A percentile compares a stretch with the other conserved stretches of the same genome.
These are phyloP conservation scores for Pseudomugil tenellus DNA, from an alignment of 2,797 vertebrate genomes.

Conservation along the genomic window DNA sequence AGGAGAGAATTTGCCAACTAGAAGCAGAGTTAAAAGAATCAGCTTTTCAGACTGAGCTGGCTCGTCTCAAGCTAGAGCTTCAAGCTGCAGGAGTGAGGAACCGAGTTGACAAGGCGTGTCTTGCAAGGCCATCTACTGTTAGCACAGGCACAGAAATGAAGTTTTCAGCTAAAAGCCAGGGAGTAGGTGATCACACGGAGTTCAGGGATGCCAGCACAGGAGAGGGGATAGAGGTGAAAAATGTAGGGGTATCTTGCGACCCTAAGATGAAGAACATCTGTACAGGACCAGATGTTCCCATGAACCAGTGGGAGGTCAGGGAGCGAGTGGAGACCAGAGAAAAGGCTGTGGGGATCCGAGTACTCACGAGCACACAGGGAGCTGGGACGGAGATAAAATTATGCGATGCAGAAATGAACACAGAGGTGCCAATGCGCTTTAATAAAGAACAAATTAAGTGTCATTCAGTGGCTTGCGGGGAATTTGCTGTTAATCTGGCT, in stretches of 20 bases:
- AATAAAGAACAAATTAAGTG: conserved; percentile 48
- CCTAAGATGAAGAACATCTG: conserved; percentile 65
- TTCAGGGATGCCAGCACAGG: conserved; percentile 81
- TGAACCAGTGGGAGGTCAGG: conserved; percentile 87
- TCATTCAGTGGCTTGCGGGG: conserved; percentile 86
- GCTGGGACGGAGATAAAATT: conserved; percentile 77
- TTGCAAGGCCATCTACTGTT: conserved; percentile 77
- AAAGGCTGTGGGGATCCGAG: conserved; percentile 73
- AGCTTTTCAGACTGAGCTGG: conserved; percentile 91
- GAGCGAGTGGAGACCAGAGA: conserved; percentile 83
- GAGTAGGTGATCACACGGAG: conserved; percentile 83
- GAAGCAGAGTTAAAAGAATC: conserved; percentile 94
- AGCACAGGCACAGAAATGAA: conserved; percentile 81
- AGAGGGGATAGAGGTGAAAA: conserved; percentile 53
- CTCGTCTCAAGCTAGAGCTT: conserved; percentile 90
- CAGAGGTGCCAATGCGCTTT: conserved; percentile 64
- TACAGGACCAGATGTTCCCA: conserved; percentile 84
- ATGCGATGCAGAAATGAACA: conserved; percentile 84
- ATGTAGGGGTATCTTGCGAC: conserved; percentile 82
- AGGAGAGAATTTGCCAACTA: conserved; percentile 88
- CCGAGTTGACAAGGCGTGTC: conserved; percentile 85
- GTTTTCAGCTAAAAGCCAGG: conserved; percentile 82
- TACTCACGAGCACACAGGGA: conserved; percentile 76
- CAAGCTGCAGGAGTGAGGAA: conserved; percentile 89
- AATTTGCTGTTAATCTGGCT: conserved; percentile 82